phyloP scores from a whole-genome alignment of 2,888 invertebrate species.

The Acrocyrtus sp. region DNA sequence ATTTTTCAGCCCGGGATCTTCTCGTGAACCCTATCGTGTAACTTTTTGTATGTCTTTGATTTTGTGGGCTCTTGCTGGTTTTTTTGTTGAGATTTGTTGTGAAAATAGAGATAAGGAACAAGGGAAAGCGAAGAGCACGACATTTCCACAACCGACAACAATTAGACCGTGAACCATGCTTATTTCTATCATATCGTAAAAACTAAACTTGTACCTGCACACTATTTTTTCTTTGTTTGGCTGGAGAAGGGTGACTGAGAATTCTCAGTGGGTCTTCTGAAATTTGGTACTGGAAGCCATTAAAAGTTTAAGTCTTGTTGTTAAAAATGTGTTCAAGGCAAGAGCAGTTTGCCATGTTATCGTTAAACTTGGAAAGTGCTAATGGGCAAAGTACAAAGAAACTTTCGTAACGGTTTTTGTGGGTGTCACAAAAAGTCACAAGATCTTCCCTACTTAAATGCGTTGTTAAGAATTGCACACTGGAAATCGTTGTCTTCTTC shows the following conservation, averaged over 20 bases:
- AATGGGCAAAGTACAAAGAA: background rate
- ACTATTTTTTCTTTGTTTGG: no score
- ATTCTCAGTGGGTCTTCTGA: no score
- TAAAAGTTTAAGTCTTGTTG: no score
- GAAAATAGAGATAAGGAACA: conserved; percentile 1
- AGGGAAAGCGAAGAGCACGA: conserved; percentile 5
- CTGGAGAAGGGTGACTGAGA: no score
- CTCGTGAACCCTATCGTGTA: conserved; percentile 33
- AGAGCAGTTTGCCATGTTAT: background rate
- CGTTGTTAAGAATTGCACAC: no score
- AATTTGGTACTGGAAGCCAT: no score
- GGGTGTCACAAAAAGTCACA: background rate
- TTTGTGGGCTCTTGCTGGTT: no score
- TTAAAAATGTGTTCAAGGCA: background rate
- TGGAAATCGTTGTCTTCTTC: no score
- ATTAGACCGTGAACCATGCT: background rate
- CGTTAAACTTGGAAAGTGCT: background rate
- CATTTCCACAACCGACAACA: background rate
- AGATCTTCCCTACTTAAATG: no score
- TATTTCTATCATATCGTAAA: background rate
- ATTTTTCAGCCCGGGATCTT: conserved; percentile 48
- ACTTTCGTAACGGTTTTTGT: background rate
- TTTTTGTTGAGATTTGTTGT: conserved; percentile 29
- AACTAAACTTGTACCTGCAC: no score
- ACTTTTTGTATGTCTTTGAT: no score